Evolutionary conservation across 1,140 invertebrate species (phyloP).

Genomic region (Drosophila pectinifera): DNA sequence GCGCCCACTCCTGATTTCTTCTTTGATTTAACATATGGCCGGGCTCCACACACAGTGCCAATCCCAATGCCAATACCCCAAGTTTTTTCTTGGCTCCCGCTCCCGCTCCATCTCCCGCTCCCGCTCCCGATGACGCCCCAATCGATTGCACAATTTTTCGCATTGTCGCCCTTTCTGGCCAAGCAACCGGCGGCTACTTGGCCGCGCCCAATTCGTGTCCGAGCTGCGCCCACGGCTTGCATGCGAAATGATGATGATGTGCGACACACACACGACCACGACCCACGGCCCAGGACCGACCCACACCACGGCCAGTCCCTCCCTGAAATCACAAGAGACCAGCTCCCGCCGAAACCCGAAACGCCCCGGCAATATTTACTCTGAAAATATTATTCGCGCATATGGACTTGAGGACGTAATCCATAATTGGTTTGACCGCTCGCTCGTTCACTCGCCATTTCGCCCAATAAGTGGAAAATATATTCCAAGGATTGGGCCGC

Average conservation of each 20-base stretch:
- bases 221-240: slow-evolving; percentile 66
- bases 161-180: slow-evolving; percentile 72
- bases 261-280: slow-evolving; percentile 16
- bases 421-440: slow-evolving; percentile 71
- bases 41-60: slow-evolving; percentile 13
- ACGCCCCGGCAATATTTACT: slow-evolving; percentile 64
- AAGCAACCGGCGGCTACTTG: slow-evolving; percentile 77
- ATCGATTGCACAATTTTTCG: slow-evolving; percentile 83
- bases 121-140: slow-evolving; percentile 27
- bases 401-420: slow-evolving; percentile 79
- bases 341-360: slow-evolving; percentile 29
- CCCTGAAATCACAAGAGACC: slow-evolving; percentile 11
- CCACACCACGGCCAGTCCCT: not conserved
- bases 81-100: slow-evolving; percentile 26
- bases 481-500: slow-evolving; percentile 27
- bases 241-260: slow-evolving; percentile 65
- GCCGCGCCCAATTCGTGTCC: slow-evolving; percentile 73
- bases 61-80: not conserved
- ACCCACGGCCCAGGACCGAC: too few relatives aligned
- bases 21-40: slow-evolving; percentile 59
- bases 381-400: slow-evolving; percentile 76
- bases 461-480: slow-evolving; percentile 36
- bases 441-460: slow-evolving; percentile 60
- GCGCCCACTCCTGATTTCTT: slow-evolving; percentile 45
- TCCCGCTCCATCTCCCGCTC: not conserved